Conservation (phyloP, 2,888 invertebrate genomes). For the Syritta pipiens region DNA sequence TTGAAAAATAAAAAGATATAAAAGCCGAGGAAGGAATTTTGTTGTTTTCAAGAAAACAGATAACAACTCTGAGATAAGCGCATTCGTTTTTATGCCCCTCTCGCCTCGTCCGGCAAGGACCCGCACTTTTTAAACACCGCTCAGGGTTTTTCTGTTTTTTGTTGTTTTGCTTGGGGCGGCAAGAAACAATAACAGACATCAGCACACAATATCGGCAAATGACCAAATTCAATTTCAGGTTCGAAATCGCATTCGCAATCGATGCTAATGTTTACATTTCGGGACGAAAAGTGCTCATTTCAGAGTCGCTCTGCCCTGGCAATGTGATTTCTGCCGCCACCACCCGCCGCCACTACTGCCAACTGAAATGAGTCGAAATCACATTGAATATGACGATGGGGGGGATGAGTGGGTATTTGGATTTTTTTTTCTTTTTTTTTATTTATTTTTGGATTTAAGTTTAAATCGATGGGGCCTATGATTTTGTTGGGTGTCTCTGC, state of each 20-base stretch:
- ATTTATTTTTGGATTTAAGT: conserved; percentile 40
- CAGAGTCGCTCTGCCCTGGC: not conserved
- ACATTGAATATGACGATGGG: not conserved
- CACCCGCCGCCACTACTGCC: not conserved
- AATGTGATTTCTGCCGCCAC: not conserved
- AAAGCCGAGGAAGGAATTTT: conserved; percentile 7
- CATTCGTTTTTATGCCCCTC: not conserved
- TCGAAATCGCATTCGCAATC: conserved; percentile 37
- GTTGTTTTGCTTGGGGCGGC: not conserved
- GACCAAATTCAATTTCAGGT: conserved; percentile 49
- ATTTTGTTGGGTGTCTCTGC: conserved; percentile 16
- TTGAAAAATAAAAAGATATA: conserved; percentile 16
- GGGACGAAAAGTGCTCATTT: conserved; percentile 44
- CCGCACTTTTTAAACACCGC: not conserved
- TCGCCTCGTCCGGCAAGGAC: not conserved
- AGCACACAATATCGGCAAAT: conserved; percentile 28
- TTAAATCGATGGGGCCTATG: conserved; percentile 25
- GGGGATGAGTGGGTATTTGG: not conserved
- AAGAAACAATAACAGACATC: conserved; percentile 37
- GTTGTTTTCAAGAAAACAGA: conserved; percentile 24
- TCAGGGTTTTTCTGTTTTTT: too few relatives aligned
- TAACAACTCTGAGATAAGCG: conserved; percentile 22
- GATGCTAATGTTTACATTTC: conserved; percentile 51
- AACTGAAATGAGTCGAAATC: conserved; percentile 10
- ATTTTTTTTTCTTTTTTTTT: conserved; percentile 17